Conservation (phyloP, 2,797 vertebrate genomes). For the Momotus momota region DNA sequence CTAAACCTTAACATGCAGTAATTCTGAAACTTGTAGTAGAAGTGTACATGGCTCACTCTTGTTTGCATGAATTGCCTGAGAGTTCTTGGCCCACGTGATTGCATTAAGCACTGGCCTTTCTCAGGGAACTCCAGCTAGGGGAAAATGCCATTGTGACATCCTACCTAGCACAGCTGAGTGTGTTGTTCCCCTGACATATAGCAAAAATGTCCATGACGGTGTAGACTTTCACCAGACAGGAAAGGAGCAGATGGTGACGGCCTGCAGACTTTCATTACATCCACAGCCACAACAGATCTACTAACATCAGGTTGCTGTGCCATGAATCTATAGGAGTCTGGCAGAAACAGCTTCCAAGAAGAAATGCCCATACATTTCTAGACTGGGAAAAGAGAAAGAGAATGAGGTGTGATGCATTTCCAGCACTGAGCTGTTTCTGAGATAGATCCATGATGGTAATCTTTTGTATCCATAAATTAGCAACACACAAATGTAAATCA, state of each 20-base stretch:
- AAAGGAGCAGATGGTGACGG: neutral
- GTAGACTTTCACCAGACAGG: neutral
- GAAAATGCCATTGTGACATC: neutral
- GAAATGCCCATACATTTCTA: neutral
- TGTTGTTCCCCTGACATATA: neutral
- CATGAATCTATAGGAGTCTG: neutral
- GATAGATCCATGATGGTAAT: neutral
- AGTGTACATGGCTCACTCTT: neutral
- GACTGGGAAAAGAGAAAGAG: neutral
- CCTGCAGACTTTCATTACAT: neutral
- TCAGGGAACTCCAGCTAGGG: neutral
- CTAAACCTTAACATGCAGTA: neutral
- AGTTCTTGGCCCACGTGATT: rapidly evolving
- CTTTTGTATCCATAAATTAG: neutral
- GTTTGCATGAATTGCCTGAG: neutral
- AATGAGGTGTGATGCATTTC: neutral
- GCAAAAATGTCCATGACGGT: neutral
- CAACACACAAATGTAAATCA: neutral
- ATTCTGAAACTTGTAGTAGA: neutral
- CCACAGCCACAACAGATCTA: neutral
- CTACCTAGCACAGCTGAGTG: neutral
- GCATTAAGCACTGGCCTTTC: neutral
- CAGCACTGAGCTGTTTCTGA: neutral
- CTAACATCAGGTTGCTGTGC: neutral
- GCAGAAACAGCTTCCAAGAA: neutral